Evolutionary conservation across 2,888 invertebrate species (phyloP).

Genomic region (Parnassius mnemosyne): DNA sequence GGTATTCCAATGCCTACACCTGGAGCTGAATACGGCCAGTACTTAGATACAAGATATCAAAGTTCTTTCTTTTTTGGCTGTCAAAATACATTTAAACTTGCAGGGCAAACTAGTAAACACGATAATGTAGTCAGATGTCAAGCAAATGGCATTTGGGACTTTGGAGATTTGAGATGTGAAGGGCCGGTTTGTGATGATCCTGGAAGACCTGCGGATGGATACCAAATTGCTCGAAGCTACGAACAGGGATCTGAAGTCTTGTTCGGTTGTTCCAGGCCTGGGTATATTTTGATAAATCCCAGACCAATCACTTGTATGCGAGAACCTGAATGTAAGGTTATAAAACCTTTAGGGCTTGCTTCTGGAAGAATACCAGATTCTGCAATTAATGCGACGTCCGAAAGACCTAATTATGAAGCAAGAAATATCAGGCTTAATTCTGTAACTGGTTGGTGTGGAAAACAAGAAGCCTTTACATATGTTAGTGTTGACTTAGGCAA

Average conservation of each 20-base stretch:
- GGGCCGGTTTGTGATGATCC: conserved; percentile 98
- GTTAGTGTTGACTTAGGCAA: conserved; percentile 96
- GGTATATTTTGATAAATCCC: conserved; percentile 95
- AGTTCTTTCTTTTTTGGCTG: conserved; percentile 98
- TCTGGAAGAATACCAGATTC: conserved; percentile 96
- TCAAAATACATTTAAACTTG: conserved; percentile 96
- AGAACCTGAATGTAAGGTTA: conserved; percentile 96
- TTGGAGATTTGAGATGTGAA: conserved; percentile 96
- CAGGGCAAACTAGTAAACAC: conserved; percentile 94
- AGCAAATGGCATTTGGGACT: conserved; percentile 97
- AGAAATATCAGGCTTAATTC: conserved; percentile 93
- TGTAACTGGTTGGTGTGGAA: conserved; percentile 98
- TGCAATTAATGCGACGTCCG: conserved; percentile 97
- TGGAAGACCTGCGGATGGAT: conserved; percentile 95
- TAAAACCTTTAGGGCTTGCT: conserved; percentile 93
- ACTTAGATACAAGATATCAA: conserved; percentile 92
- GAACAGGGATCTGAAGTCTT: conserved; percentile 94
- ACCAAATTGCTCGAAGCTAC: conserved; percentile 90
- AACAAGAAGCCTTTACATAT: conserved; percentile 97
- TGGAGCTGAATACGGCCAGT: conserved; percentile 95
- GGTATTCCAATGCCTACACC: conserved; percentile 95
- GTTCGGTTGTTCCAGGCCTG: conserved; percentile 94
- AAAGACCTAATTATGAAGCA: conserved; percentile 95
- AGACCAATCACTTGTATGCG: conserved; percentile 93
- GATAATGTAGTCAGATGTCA: conserved; percentile 96